Conservation (phyloP, 2,113 vertebrate species). For the Neolamprologus fasciatus region DNA sequence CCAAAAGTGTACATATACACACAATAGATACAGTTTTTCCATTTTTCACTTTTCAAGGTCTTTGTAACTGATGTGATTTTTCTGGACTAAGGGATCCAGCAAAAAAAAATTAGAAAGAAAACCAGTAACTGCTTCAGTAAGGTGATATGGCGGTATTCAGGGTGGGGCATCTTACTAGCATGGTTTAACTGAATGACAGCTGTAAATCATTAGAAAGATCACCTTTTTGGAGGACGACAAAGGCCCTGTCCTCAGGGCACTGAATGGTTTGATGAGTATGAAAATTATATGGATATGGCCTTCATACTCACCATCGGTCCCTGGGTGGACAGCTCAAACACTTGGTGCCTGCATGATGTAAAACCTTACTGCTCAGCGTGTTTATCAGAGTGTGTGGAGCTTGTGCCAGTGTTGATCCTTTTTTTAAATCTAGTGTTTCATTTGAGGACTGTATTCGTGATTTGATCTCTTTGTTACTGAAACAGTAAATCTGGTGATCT, state of each 20-base stretch:
- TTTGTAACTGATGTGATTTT: neutral
- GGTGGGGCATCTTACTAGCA: neutral
- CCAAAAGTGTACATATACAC: neutral
- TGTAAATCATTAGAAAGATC: neutral
- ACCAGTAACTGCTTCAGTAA: neutral
- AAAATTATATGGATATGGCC: neutral
- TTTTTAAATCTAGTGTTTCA: neutral
- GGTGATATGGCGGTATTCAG: neutral
- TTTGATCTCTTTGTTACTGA: neutral
- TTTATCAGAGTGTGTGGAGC: neutral
- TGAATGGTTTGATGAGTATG: neutral
- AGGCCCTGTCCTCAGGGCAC: neutral
- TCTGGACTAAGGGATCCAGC: neutral
- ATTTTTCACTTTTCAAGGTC: neutral
- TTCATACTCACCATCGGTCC: neutral
- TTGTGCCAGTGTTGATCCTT: neutral
- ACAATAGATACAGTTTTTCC: neutral
- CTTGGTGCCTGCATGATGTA: neutral
- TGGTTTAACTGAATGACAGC: neutral
- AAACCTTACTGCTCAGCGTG: accelerated
- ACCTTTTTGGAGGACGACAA: neutral
- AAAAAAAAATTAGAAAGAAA: neutral
- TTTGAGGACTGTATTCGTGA: neutral
- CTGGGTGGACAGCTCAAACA: neutral
- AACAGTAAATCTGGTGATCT: neutral